These are phyloP conservation scores for Peromyscus maniculatus DNA, from an alignment of 2,113 vertebrate genomes.

Conservation along the genomic window DNA sequence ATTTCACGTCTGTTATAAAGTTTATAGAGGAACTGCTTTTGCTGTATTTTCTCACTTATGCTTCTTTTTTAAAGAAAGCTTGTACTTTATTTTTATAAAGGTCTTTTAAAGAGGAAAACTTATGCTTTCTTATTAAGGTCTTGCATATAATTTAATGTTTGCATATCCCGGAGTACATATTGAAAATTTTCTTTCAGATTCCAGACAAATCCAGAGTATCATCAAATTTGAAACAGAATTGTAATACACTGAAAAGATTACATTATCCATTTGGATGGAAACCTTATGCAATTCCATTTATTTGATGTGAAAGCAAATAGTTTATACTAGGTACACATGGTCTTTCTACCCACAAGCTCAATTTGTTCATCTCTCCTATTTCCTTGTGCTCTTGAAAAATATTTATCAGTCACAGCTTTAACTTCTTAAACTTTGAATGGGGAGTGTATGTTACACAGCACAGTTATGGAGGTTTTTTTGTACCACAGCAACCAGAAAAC, in stretches of 20 bases:
- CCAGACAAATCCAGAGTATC: neutral
- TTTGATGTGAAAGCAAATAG: neutral
- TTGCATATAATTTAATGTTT: neutral
- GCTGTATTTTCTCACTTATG: constrained; percentile 26
- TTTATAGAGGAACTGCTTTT: neutral
- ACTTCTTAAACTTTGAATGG: neutral
- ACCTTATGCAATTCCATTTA: neutral
- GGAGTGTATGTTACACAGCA: neutral
- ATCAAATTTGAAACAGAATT: constrained; percentile 14
- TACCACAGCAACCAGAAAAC: constrained; percentile 17
- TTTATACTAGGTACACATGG: neutral
- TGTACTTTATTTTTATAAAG: too few relatives aligned
- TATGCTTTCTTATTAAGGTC: neutral
- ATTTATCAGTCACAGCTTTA: neutral
- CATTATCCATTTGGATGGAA: neutral
- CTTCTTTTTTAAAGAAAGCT: neutral
- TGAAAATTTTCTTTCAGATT: neutral
- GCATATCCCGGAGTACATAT: neutral
- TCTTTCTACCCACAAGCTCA: neutral
- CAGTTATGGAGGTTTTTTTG: neutral
- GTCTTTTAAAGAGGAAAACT: too few relatives aligned
- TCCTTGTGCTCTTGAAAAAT: neutral
- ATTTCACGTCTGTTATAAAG: constrained; percentile 28
- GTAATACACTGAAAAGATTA: neutral
- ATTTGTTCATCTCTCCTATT: neutral